Conservation (phyloP, 2,888 invertebrate species). For the Heliconius cydno region DNA sequence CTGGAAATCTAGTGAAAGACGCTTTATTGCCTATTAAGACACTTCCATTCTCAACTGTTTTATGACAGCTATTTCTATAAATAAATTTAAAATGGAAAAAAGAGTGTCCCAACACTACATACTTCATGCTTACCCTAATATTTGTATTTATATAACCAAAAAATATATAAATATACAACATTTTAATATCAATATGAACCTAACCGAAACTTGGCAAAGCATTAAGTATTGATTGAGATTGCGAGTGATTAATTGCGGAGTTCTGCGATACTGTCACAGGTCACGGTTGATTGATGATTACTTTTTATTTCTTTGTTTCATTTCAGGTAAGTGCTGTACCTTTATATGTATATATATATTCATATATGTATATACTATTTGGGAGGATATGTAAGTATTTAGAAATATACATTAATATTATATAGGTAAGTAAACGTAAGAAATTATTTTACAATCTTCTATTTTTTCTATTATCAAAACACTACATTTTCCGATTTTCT, state of each 20-base stretch:
- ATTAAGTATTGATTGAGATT: slow-evolving; percentile 32
- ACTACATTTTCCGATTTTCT: no score
- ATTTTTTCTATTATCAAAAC: no score
- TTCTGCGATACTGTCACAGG: slow-evolving; percentile 35
- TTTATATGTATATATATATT: not conserved
- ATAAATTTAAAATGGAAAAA: not conserved
- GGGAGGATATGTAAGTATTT: slow-evolving; percentile 31
- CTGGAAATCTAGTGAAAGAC: not conserved
- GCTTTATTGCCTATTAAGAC: not conserved
- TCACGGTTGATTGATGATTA: slow-evolving; percentile 50
- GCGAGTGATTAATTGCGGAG: slow-evolving; percentile 27
- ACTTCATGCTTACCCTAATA: not conserved
- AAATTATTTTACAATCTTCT: no score
- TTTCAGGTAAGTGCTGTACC: slow-evolving; percentile 52
- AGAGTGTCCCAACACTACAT: not conserved
- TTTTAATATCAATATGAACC: slow-evolving; percentile 22
- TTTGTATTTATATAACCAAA: not conserved
- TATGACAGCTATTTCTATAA: not conserved
- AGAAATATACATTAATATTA: not conserved
- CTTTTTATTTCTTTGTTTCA: slow-evolving; percentile 48
- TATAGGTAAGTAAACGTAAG: not conserved
- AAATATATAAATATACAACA: not conserved
- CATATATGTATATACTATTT: not conserved
- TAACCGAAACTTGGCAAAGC: slow-evolving; percentile 22
- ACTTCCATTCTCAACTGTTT: no score